Evolutionary conservation across 23 tunicate genomes (phyloP).

Genomic region (Trididemnum clinides): DNA sequence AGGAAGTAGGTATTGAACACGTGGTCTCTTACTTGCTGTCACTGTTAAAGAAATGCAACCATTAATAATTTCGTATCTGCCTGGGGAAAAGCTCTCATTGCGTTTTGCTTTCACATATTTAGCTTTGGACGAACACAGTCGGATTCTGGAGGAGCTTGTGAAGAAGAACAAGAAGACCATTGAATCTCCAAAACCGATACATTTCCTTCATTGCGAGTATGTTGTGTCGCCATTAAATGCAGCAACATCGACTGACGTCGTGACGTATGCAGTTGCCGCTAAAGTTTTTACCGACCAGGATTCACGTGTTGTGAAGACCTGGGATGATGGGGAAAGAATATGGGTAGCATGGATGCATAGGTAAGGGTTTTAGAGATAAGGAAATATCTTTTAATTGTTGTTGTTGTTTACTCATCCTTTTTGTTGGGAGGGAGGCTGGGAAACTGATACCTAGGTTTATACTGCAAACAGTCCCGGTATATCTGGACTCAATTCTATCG

Average conservation of each 20-base stretch:
- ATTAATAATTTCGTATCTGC: too few relatives aligned
- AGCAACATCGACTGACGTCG: conserved; percentile 69
- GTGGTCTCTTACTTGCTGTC: too few relatives aligned
- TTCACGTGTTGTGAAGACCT: conserved; percentile 78
- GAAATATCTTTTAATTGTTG: too few relatives aligned
- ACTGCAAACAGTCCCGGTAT: too few relatives aligned
- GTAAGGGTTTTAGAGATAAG: conserved; percentile 32
- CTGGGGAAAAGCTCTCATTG: too few relatives aligned
- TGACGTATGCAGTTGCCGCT: conserved; percentile 86
- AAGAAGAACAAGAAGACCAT: conserved; percentile 69
- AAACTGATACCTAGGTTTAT: too few relatives aligned
- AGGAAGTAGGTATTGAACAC: too few relatives aligned
- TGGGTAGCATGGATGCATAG: conserved; percentile 96
- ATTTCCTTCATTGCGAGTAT: conserved; percentile 81
- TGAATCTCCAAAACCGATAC: conserved; percentile 83
- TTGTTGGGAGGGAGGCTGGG: too few relatives aligned
- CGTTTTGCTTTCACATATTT: too few relatives aligned
- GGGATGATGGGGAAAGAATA: conserved; percentile 79
- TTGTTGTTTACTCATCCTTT: too few relatives aligned
- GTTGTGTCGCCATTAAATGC: conserved; percentile 55
- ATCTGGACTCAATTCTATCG: too few relatives aligned
- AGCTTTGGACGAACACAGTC: conserved; percentile 73
- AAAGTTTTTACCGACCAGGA: conserved; percentile 90
- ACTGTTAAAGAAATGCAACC: too few relatives aligned
- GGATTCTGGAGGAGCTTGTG: conserved; percentile 72